Evolutionary conservation across 2,888 invertebrate genomes (phyloP).

Genomic region (Invenusta paracnida): DNA sequence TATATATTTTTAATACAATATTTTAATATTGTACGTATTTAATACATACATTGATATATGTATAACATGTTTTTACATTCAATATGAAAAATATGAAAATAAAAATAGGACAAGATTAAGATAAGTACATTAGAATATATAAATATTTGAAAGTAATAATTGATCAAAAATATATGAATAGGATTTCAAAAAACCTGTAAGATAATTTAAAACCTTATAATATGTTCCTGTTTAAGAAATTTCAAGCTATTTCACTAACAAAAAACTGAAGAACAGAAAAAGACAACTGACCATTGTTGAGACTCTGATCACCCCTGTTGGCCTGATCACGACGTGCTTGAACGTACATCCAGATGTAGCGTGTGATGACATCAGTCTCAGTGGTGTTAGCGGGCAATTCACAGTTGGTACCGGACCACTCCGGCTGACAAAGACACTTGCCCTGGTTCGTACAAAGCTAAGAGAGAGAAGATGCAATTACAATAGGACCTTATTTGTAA

Average conservation of each 20-base stretch:
- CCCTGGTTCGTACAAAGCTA: slow-evolving; percentile 39
- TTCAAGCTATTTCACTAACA: too few relatives aligned
- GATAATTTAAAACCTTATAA: too few relatives aligned
- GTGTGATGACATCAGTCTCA: background rate
- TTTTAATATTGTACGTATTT: background rate
- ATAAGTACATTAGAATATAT: background rate
- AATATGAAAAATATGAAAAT: background rate
- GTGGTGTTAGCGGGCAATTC: slow-evolving; percentile 1
- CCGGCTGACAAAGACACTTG: slow-evolving; percentile 39
- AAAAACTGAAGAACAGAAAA: too few relatives aligned
- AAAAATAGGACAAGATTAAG: background rate
- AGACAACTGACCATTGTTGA: too few relatives aligned
- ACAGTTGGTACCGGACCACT: slow-evolving; percentile 40
- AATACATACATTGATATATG: background rate
- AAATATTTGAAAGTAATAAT: background rate
- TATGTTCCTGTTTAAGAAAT: too few relatives aligned
- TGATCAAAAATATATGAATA: too few relatives aligned
- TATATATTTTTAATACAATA: background rate
- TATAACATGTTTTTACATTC: background rate
- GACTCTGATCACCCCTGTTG: background rate
- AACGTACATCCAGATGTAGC: slow-evolving; percentile 33
- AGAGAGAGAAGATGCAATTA: background rate
- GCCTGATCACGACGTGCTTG: background rate
- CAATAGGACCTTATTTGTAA: background rate
- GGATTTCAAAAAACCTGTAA: too few relatives aligned